Evolutionary conservation across 1,140 invertebrate genomes (phyloP).

Genomic region (Asobara japonica): DNA sequence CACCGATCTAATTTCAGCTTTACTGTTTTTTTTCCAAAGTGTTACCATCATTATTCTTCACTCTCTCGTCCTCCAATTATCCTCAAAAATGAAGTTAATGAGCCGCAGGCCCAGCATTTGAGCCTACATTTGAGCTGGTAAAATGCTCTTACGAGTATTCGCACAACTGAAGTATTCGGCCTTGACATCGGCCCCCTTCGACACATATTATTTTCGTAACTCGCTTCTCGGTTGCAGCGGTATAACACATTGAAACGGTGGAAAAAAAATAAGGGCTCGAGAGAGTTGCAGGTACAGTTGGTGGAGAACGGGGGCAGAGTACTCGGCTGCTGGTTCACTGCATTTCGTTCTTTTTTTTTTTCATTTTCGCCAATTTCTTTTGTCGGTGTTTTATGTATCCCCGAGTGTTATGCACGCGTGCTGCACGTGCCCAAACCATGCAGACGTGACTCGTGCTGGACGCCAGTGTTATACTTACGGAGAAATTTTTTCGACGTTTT

Average conservation of each 20-base stretch:
- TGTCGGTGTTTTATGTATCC: slow-evolving; percentile 22
- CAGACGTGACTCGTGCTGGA: slow-evolving; percentile 55
- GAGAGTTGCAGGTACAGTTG: slow-evolving; percentile 12
- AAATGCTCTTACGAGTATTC: neutral
- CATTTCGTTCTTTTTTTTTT: neutral
- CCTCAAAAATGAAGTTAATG: neutral
- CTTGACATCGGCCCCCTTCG: slow-evolving; percentile 29
- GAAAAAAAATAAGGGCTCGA: slow-evolving; percentile 39
- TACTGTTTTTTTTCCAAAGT: neutral
- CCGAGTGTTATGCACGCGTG: slow-evolving; percentile 55
- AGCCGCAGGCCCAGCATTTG: neutral
- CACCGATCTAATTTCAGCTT: too few species aligned
- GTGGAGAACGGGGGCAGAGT: slow-evolving; percentile 24
- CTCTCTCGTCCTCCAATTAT: neutral
- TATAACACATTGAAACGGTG: slow-evolving; percentile 34
- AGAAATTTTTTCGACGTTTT: neutral
- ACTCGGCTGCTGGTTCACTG: neutral
- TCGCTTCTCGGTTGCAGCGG: slow-evolving; percentile 11
- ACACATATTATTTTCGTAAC: slow-evolving; percentile 43
- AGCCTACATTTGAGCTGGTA: neutral
- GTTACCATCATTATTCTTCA: neutral
- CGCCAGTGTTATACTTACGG: neutral
- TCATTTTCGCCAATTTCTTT: slow-evolving; percentile 22
- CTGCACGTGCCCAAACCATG: slow-evolving; percentile 56
- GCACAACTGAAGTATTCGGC: slow-evolving; percentile 14